Evolutionary conservation across 1,140 invertebrate genomes (phyloP), one percentile per base, ranked within the genome.

Genomic region (Sarcophaga bullata): DNA sequence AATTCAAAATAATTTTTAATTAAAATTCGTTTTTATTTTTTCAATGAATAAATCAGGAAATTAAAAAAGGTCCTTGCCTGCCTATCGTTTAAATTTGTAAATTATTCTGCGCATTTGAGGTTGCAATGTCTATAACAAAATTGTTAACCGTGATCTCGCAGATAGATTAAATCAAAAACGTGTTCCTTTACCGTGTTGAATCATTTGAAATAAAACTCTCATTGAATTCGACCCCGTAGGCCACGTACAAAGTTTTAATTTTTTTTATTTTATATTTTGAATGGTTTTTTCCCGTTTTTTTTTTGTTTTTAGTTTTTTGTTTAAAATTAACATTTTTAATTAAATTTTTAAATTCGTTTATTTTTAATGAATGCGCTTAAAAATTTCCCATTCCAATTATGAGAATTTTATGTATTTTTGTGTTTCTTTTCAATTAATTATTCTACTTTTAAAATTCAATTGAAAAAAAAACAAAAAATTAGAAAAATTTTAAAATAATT

Each of bases 141-240:
- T 89, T 89, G 88, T 85, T 86, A 84, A 88, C 88, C 88, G 88
- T 89, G 88, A 89, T 89, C 88, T 84, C 85, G 84, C 87, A 89
- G 88, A 89, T 87, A 89, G 85, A 89, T 86, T 85, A 89, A 87
- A 81, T 68, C 19, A 81, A 83, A 83, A 68, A 37, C 86, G 88
- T 86, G 84, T 89, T 88, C 83, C 49, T 87, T 89, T 89, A 86
- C 88, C 88, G 88, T 89, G 88, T 89, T 89, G 83, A 89, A 88
- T 89, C 87, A 87, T 87, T 88, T 88, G 81, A 83, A 85, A 83
- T 85, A 19, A 83, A 68, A 85, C 46, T 49, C 19, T 87, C 86
- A 86, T 88, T 89, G 88, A 89, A 87, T 75, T 89, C 87, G 89
- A 89, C 88, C 88, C 88, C 88, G 88, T 89, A 88, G 86, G 88